These are phyloP conservation scores for Benitochromis conjunctus DNA, from an alignment of 2,113 vertebrate genomes.

Conservation along the genomic window DNA sequence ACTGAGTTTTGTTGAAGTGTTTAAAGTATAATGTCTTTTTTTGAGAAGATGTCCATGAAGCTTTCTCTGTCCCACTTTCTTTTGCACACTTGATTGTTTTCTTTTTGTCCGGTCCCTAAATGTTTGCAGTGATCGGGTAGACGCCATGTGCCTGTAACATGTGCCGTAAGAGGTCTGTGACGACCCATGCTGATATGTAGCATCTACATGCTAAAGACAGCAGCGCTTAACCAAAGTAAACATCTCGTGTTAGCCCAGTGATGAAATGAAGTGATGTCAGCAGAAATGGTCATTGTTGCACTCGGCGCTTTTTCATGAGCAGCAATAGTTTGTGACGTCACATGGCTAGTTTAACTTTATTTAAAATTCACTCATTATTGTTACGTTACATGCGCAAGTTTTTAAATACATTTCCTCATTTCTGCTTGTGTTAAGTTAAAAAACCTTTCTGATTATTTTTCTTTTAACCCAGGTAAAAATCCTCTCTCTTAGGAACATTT, in stretches of 20 bases:
- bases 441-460: neutral
- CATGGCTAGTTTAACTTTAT: constrained; percentile 10
- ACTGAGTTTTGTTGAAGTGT: neutral
- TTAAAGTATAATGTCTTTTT: neutral
- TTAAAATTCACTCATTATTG: neutral
- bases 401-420: neutral
- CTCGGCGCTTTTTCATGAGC: constrained; percentile 27
- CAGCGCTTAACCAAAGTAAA: constrained; percentile 46
- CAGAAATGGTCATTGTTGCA: constrained; percentile 8
- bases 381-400: neutral
- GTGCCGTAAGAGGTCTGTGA: constrained; percentile 27
- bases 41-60: neutral
- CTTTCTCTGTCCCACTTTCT: neutral
- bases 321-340: constrained; percentile 43
- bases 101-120: neutral
- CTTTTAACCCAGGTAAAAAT: neutral
- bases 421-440: neutral
- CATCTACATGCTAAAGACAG: constrained; percentile 48
- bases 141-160: constrained; percentile 23
- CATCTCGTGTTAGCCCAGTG: constrained; percentile 4
- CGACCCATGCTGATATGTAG: constrained; percentile 44
- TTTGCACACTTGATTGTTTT: neutral
- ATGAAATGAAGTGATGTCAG: constrained; percentile 53
- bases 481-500: neutral
- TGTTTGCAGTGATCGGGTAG: neutral